Evolutionary conservation across 1,140 invertebrate genomes (phyloP), one percentile per base, ranked within the genome.

Genomic region (Drosophila virilis): DNA sequence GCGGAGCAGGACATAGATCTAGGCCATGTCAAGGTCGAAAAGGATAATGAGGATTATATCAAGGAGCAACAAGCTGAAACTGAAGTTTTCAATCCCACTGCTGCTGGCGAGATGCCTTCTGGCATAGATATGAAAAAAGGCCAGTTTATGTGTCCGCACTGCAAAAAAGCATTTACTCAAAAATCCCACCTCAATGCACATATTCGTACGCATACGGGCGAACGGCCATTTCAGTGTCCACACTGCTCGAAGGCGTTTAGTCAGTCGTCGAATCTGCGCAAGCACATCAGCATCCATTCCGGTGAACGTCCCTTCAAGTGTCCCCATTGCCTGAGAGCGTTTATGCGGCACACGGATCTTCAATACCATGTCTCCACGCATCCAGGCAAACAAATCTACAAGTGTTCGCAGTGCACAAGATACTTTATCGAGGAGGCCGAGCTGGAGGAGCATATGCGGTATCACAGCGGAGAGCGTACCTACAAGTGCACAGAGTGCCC

Each of bases 311-410:
- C 62, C 0, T 67, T 66, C 8, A 72, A 72, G 17, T 72, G 69
- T 12, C 69, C 69, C 0, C 52, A 72, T 28, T 72, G 69, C 17
- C 8, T 45, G 2, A 35, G 57, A 43, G 38, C 37, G 0, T 67
- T 72, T 51, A 72, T 52, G 9, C 61, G 69, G 1, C 45, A 58
- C 9, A 66, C 69, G 12, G 69, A 72, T 33, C 54, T 72, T 0
- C 62, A 66, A 1, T 66, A 72, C n/a, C 69, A 72, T 13, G 38
- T 72, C 0, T 67, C 62, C 2, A 72, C 52, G 17, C 69, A 72
- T 58, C 62, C 54, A 1, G 62, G 62, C 6, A 66, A 72, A n/a
- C 52, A 66, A 7, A 43, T 57, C 37, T 32, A 58, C 69, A 67
- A 67, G 22, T 72, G 69, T 17, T 38, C 62, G 9, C 46, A 42